These are phyloP conservation scores for Phocides pigmalion DNA, from an alignment of 1,140 invertebrate genomes.

Conservation along the genomic window DNA sequence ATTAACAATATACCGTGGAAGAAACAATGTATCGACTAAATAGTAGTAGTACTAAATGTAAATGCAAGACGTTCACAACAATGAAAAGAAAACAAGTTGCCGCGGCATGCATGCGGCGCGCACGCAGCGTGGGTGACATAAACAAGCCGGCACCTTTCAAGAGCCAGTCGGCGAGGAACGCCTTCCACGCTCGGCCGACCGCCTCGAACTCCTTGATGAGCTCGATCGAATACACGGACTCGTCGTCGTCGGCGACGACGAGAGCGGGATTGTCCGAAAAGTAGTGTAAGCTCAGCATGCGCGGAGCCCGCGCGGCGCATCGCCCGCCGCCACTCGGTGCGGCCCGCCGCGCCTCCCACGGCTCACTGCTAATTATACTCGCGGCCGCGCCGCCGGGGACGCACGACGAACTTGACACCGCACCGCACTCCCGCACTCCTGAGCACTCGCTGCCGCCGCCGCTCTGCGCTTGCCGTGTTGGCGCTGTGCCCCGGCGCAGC, in stretches of 20 bases:
- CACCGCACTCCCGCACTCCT: constrained; percentile 41
- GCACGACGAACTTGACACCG: constrained; percentile 34
- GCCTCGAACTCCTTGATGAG: constrained; percentile 94
- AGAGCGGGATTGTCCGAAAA: constrained; percentile 89
- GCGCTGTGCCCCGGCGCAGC: constrained; percentile 47
- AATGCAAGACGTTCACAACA: constrained; percentile 14
- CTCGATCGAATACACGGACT: constrained; percentile 88
- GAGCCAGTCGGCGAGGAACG: constrained; percentile 88
- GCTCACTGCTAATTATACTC: constrained; percentile 75
- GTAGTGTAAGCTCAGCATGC: constrained; percentile 91
- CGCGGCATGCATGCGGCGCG: constrained; percentile 29
- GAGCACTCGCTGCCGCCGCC: constrained; percentile 37
- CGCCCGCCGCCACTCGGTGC: constrained; percentile 64
- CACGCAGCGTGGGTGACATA: constrained; percentile 60
- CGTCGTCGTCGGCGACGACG: constrained; percentile 84
- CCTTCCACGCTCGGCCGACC: constrained; percentile 89
- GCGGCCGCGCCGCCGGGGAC: constrained; percentile 37
- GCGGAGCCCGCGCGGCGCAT: constrained; percentile 62
- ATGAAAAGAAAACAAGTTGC: constrained; percentile 51
- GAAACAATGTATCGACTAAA: constrained; percentile 2
- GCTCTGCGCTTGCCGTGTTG: constrained; percentile 44
- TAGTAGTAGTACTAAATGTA: neutral
- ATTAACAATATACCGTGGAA: neutral
- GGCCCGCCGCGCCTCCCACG: constrained; percentile 69
- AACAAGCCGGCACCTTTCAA: constrained; percentile 87